These are phyloP conservation scores for Geopemphigus sp. DNA, from an alignment of 1,140 invertebrate genomes.

Conservation along the genomic window DNA sequence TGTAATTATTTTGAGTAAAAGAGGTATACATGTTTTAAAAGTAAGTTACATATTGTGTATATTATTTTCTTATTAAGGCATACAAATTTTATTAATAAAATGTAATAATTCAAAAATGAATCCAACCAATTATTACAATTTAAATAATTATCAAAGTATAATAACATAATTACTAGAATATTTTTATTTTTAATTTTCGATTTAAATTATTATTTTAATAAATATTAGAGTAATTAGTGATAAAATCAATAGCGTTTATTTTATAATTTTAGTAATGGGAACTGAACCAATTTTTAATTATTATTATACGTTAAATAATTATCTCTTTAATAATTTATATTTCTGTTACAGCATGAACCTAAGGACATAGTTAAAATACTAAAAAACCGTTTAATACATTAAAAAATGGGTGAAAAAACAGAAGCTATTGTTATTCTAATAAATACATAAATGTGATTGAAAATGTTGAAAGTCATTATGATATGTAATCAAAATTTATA, in stretches of 20 bases:
- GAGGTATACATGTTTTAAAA: constrained; percentile 38
- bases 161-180: too few species aligned
- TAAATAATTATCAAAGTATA: too few species aligned
- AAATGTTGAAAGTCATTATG: not conserved
- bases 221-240: too few species aligned
- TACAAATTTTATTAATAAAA: not conserved
- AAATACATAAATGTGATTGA: not conserved
- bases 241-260: too few species aligned
- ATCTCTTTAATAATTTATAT: not conserved
- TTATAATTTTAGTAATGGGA: too few species aligned
- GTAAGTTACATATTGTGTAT: not conserved
- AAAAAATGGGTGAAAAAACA: not conserved
- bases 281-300: too few species aligned
- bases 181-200: too few species aligned
- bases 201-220: too few species aligned
- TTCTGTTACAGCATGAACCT: constrained; percentile 40
- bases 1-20: constrained; percentile 15
- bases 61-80: not conserved
- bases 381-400: constrained; percentile 10
- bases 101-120: too few species aligned
- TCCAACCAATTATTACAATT: too few species aligned
- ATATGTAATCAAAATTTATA: too few species aligned
- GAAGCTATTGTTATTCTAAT: not conserved
- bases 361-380: constrained; percentile 12
- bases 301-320: not conserved